Evolutionary conservation across 2,113 vertebrate species (phyloP).

Genomic region (Gila orcuttii): DNA sequence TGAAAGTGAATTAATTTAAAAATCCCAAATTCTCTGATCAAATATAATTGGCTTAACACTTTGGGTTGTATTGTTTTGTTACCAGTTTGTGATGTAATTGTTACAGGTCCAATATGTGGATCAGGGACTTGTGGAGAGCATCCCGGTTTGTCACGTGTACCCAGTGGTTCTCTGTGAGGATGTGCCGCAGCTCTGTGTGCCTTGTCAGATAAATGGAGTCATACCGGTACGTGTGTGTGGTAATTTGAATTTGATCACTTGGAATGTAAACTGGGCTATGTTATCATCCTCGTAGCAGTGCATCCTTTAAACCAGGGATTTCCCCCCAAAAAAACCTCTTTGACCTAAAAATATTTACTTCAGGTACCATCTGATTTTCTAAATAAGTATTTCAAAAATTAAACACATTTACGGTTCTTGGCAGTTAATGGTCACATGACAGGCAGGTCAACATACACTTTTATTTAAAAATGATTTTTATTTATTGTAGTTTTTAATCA

Average conservation of each 20-base stretch:
- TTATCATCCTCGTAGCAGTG: neutral
- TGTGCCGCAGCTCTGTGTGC: conserved; percentile 85
- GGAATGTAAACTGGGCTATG: neutral
- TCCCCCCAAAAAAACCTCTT: neutral
- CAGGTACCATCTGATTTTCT: too few species aligned
- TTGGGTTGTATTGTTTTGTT: neutral
- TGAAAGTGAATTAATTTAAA: neutral
- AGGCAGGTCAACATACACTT: neutral
- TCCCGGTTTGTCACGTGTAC: conserved; percentile 88
- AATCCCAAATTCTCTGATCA: neutral
- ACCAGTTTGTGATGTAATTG: neutral
- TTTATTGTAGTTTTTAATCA: neutral
- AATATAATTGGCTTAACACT: neutral
- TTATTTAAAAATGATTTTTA: too few species aligned
- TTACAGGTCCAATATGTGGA: conserved; percentile 85
- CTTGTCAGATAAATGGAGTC: conserved; percentile 83
- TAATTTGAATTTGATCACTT: neutral
- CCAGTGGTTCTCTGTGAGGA: conserved; percentile 81
- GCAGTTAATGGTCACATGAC: neutral
- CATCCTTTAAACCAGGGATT: neutral
- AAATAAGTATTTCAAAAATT: neutral
- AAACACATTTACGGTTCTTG: neutral
- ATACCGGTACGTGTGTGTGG: conserved; percentile 77
- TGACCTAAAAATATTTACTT: neutral
- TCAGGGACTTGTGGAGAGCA: conserved; percentile 83